These are phyloP conservation scores for Palythoa grandiflora DNA, from an alignment of 92 coral and sea anemone genomes.

Conservation along the genomic window DNA sequence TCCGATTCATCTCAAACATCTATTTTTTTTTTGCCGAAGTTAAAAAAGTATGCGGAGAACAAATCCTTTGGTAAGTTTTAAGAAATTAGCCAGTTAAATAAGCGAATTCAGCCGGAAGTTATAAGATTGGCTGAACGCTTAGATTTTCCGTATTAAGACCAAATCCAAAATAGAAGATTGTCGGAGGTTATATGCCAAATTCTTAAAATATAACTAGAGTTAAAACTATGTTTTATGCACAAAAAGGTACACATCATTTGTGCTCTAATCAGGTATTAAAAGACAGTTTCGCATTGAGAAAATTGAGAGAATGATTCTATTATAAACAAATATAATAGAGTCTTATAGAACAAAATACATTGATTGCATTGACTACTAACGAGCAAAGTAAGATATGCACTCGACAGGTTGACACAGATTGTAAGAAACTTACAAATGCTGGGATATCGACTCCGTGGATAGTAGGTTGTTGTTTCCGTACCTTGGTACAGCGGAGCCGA, in stretches of 20 bases:
- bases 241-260: background rate
- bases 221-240: background rate
- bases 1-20: constrained; percentile 18
- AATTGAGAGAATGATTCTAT: background rate
- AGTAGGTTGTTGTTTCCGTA: constrained; percentile 18
- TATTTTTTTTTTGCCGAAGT: background rate
- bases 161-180: background rate
- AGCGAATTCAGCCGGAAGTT: constrained; percentile 4
- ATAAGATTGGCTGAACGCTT: background rate
- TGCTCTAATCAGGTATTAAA: background rate
- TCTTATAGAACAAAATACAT: background rate
- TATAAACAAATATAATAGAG: constrained; percentile 15
- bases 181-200: constrained; percentile 1
- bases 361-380: too few relatives aligned
- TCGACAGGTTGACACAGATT: background rate
- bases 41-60: background rate
- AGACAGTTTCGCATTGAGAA: background rate
- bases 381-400: background rate
- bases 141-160: constrained; percentile 26
- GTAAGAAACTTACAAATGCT: constrained; percentile 45
- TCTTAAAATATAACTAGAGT: constrained; percentile 12
- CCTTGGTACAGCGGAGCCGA: constrained; percentile 34
- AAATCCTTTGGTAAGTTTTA: background rate
- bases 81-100: background rate
- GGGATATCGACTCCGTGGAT: constrained; percentile 35